These are phyloP conservation scores for Hydrophis major DNA, from an alignment of 2,797 vertebrate species.

Conservation along the genomic window DNA sequence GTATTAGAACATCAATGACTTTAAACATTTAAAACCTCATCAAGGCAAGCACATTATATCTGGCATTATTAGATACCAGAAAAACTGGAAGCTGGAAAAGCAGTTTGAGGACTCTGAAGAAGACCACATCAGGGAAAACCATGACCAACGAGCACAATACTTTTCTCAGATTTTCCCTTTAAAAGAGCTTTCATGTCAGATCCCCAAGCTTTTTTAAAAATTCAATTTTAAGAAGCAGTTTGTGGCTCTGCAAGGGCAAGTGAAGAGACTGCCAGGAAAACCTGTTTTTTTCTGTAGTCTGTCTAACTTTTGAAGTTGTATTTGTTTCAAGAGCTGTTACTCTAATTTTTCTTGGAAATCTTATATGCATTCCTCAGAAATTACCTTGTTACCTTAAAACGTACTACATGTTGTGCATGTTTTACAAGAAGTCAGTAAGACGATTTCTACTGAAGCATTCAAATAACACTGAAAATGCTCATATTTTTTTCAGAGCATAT, in stretches of 20 bases:
- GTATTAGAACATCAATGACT: neutral
- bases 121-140: neutral
- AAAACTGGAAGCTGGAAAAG: neutral
- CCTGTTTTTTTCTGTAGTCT: neutral
- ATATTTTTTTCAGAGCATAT: neutral
- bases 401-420: neutral
- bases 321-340: neutral
- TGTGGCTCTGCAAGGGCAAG: neutral
- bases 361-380: neutral
- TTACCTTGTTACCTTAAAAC: neutral
- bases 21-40: neutral
- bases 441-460: neutral
- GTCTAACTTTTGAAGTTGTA: neutral
- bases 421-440: neutral
- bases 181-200: neutral
- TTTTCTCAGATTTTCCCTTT: neutral
- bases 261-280: neutral
- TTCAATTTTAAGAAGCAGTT: slow-evolving; percentile 8
- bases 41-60: neutral
- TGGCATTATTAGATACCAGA: neutral
- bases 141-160: neutral
- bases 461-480: neutral
- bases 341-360: slow-evolving; percentile 1
- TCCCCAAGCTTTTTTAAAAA: neutral
- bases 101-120: neutral